These are phyloP conservation scores for Palythoa caribaeorum DNA, from an alignment of 92 coral and sea anemone species.

Conservation along the genomic window DNA sequence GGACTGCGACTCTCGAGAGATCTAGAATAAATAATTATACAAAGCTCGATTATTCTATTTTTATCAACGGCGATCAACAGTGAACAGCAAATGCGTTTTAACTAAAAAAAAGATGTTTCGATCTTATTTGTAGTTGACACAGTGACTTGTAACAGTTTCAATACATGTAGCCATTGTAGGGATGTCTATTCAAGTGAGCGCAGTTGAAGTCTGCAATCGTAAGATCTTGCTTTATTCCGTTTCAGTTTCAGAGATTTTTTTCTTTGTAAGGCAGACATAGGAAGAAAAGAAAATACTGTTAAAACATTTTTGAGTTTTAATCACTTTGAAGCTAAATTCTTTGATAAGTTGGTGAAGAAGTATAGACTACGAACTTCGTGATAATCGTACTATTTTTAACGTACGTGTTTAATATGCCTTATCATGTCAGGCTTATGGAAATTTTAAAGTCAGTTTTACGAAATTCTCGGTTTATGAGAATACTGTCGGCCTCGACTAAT, in stretches of 20 bases:
- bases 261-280: background rate
- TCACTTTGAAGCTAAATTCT: background rate
- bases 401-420: no score
- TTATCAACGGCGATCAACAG: constrained; percentile 31
- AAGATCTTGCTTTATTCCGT: constrained; percentile 20
- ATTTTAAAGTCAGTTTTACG: background rate
- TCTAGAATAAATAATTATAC: constrained; percentile 35
- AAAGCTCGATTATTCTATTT: constrained; percentile 43
- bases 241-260: constrained; percentile 21
- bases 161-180: background rate
- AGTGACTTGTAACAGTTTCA: background rate
- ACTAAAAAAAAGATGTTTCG: background rate
- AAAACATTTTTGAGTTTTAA: background rate
- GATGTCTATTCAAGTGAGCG: constrained; percentile 29
- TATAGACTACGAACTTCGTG: background rate
- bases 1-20: constrained; percentile 11
- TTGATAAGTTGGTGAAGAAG: background rate
- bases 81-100: background rate
- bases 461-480: background rate
- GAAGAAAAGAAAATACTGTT: constrained; percentile 3
- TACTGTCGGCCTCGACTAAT: background rate
- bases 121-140: background rate
- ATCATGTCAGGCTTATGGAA: background rate
- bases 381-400: background rate
- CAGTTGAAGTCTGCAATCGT: constrained; percentile 33